Evolutionary conservation across 2,888 invertebrate species (phyloP), one percentile per base, ranked within the genome.

Genomic region (Reticulitermes lucifugus): DNA sequence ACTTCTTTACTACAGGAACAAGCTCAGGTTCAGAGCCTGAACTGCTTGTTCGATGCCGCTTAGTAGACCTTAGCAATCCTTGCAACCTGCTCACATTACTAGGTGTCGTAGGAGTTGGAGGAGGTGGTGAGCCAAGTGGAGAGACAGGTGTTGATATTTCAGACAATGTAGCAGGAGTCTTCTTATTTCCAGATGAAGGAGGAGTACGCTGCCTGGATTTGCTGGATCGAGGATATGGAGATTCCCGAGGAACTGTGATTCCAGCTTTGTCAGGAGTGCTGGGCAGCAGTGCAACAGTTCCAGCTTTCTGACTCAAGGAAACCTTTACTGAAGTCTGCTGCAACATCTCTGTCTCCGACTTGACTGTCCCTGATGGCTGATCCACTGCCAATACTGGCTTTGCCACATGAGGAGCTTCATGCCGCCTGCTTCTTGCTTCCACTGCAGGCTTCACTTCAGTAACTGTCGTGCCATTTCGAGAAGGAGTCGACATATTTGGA

Each of bases 1-100:
- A 89, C 88, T 94, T 94, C 88, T 93, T 93, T 73, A 94, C 92
- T 0, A 94, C 93, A 0, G 93, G 94, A 79, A 94, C 90, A 82
- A 94, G 89, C 89, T 94, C 94, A 0, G 94, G 93, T 88, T 94
- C 94, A 0, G 93, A 93, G 86, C 91, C 91, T 79, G 90, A 90
- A 3, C 93, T 93, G 22, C 89, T 89, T 29, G 91, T 90, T 84
- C 91, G 88, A 21, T 89, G 90, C 75, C 92, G 91, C n/a, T 89
- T 89, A 71, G 88, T 79, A 83, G 85, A 86, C 86, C 82, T 86
- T 79, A 85, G 83, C 5, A n/a, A 65, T 65, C 65, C 65, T 12
- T 65, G 65, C 6, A 12, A 25, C 88, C 86, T 88, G 85, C 86
- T 87, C 85, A 79, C 87, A 85, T 73, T 88, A 88, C 84, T 87